These are phyloP conservation scores for Heliconius ismenius DNA, from an alignment of 2,888 invertebrate genomes.

Conservation along the genomic window DNA sequence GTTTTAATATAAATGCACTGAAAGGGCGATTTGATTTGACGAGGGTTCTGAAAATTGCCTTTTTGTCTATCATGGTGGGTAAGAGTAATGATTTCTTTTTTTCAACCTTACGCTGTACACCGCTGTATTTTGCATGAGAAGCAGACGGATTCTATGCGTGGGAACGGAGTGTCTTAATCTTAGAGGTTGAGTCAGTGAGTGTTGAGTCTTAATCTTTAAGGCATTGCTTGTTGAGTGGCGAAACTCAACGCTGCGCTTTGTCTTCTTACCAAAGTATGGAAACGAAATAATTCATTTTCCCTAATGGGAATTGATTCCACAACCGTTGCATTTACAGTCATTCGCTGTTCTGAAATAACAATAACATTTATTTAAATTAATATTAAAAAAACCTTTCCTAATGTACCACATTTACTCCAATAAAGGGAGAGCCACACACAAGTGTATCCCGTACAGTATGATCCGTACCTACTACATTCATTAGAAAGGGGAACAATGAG, in stretches of 20 bases:
- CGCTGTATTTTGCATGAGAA: too few species aligned
- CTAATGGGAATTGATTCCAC: neutral
- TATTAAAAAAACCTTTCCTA: neutral
- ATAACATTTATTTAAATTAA: neutral
- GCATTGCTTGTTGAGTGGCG: neutral
- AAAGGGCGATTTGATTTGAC: constrained; percentile 42
- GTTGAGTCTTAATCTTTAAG: neutral
- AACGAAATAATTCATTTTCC: neutral
- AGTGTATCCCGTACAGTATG: constrained; percentile 10
- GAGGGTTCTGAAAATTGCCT: constrained; percentile 41
- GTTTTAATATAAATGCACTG: constrained; percentile 43
- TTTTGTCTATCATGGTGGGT: constrained; percentile 33
- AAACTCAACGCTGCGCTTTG: neutral
- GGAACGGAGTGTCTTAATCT: too few species aligned
- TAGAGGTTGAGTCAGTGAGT: too few species aligned
- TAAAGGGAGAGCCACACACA: constrained; percentile 11
- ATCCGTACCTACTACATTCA: constrained; percentile 25
- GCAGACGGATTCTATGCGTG: too few species aligned
- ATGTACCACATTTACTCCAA: neutral
- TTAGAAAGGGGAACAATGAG: constrained; percentile 40
- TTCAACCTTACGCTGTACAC: neutral
- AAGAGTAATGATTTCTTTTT: neutral
- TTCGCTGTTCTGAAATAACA: neutral
- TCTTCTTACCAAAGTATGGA: neutral
- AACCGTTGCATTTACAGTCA: neutral